phyloP scores from a whole-genome alignment of 2,888 invertebrate genomes.

The Congeria kusceri region DNA sequence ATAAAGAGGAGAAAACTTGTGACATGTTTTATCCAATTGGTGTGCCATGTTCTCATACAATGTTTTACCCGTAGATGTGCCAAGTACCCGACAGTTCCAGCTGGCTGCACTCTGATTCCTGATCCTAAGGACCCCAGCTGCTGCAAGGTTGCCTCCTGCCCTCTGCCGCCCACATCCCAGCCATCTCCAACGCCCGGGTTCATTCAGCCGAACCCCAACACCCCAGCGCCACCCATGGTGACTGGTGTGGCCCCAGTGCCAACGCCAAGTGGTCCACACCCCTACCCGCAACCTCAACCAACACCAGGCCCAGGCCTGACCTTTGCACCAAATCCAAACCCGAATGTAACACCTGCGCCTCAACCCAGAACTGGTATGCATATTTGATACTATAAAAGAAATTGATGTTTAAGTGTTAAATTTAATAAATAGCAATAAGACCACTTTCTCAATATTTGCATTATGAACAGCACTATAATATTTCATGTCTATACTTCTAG shows the following conservation, averaged over 20 bases:
- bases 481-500: too few species aligned
- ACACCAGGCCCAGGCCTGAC: slow-evolving; percentile 51
- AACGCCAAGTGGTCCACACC: slow-evolving; percentile 37
- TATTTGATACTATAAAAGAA: background rate
- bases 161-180: slow-evolving; percentile 62
- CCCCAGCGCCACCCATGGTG: slow-evolving; percentile 66
- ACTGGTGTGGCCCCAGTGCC: slow-evolving; percentile 68
- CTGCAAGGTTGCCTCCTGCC: slow-evolving; percentile 74
- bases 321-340: slow-evolving; percentile 51
- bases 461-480: too few species aligned
- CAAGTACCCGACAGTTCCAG: slow-evolving; percentile 63
- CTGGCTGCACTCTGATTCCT: slow-evolving; percentile 70
- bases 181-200: slow-evolving; percentile 71
- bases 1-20: too few species aligned
- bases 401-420: too few species aligned
- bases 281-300: slow-evolving; percentile 35
- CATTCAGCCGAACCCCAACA: slow-evolving; percentile 63
- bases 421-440: too few species aligned
- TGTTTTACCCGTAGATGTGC: slow-evolving; percentile 64
- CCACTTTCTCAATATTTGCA: too few species aligned
- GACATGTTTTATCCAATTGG: too few species aligned
- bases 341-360: slow-evolving; percentile 40
- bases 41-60: too few species aligned
- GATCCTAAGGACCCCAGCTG: slow-evolving; percentile 75
- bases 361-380: slow-evolving; percentile 27